A percentile compares a stretch with the other conserved stretches of the same genome.
Conservation (phyloP, 2,888 invertebrate genomes). For the Monopis laevigella region DNA sequence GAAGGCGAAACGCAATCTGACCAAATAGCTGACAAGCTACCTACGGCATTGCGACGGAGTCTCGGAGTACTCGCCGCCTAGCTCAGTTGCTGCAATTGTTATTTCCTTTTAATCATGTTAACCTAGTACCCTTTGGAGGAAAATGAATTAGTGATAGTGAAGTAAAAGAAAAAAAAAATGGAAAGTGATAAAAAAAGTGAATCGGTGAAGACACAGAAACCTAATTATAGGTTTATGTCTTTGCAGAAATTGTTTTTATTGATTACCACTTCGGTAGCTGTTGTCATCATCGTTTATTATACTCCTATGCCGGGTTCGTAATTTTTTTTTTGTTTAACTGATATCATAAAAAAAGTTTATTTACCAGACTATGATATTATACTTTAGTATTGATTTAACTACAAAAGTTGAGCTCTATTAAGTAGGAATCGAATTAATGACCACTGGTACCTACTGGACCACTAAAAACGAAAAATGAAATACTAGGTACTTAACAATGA, state of each 20-base stretch:
- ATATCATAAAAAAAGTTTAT: no score
- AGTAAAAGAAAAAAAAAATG: constrained; percentile 30
- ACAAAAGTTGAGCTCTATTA: no score
- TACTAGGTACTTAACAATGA: no score
- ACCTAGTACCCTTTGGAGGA: no score
- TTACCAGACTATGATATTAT: no score
- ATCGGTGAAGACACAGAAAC: constrained; percentile 35
- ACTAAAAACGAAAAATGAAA: no score
- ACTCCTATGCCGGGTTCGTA: constrained; percentile 75
- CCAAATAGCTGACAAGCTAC: constrained; percentile 39
- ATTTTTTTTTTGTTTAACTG: no score
- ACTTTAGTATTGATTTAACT: no score
- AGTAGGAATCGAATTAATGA: no score
- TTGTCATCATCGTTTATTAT: constrained; percentile 74
- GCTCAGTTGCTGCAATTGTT: neutral
- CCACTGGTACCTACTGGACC: no score
- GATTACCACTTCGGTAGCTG: constrained; percentile 71
- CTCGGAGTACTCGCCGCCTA: constrained; percentile 1
- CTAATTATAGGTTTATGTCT: constrained; percentile 67
- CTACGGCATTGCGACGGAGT: neutral
- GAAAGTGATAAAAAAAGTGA: constrained; percentile 39
- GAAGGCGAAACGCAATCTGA: constrained; percentile 28
- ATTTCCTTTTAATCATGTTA: no score
- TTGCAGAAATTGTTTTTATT: constrained; percentile 73
- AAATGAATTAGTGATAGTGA: neutral